Conservation (phyloP, 2,888 invertebrate species). For the Sminthurides aquaticus region DNA sequence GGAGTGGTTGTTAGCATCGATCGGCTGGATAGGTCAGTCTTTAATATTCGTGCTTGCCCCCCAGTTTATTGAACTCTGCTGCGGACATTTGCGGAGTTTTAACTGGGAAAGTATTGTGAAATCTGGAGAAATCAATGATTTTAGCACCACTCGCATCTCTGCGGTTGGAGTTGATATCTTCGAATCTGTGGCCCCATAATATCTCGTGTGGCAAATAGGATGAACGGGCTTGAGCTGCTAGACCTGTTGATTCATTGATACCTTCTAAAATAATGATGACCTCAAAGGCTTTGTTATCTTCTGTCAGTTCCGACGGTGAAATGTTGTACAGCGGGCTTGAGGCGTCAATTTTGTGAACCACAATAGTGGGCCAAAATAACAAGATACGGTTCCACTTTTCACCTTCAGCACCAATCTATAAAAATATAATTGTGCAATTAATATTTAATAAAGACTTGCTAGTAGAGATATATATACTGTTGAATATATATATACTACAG, state of each 20-base stretch:
- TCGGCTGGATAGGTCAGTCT: too few relatives aligned
- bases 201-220: slow-evolving; percentile 60
- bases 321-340: slow-evolving; percentile 78
- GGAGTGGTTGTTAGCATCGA: too few relatives aligned
- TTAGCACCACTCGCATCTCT: slow-evolving; percentile 10
- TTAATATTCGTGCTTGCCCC: neutral
- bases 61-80: neutral
- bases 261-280: slow-evolving; percentile 83
- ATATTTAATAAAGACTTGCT: neutral
- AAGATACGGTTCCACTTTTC: slow-evolving; percentile 62
- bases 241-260: slow-evolving; percentile 73
- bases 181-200: slow-evolving; percentile 35
- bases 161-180: slow-evolving; percentile 15
- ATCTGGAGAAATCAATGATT: slow-evolving; percentile 32
- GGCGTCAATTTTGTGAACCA: slow-evolving; percentile 82
- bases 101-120: slow-evolving; percentile 30
- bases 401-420: slow-evolving; percentile 39
- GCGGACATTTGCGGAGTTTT: slow-evolving; percentile 25
- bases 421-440: neutral
- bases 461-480: neutral
- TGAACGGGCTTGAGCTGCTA: slow-evolving; percentile 68
- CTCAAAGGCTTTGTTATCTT: slow-evolving; percentile 63
- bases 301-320: slow-evolving; percentile 67
- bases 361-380: slow-evolving; percentile 92
- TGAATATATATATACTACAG: too few relatives aligned